Conservation (phyloP, 1,140 invertebrate genomes). For the Anoplophora glabripennis region DNA sequence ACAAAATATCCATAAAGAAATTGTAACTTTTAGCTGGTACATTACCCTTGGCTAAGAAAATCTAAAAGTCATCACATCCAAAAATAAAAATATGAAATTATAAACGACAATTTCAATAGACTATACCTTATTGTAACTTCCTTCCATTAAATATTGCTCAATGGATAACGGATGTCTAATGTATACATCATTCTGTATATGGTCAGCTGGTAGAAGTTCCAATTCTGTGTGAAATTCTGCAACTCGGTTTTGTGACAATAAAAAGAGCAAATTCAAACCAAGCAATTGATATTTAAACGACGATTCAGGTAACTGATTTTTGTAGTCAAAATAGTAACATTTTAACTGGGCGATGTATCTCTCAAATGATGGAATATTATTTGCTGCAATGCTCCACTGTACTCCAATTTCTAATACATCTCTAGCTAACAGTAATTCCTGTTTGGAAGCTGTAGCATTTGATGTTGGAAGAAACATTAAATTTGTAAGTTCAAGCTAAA, state of each 20-base stretch:
- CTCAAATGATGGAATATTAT: conserved; percentile 94
- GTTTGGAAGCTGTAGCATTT: conserved; percentile 72
- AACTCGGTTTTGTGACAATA: conserved; percentile 94
- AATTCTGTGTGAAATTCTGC: conserved; percentile 99
- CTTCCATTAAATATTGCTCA: conserved; percentile 99
- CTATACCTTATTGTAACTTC: conserved; percentile 92
- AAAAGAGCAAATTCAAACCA: conserved; percentile 91
- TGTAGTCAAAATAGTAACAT: conserved; percentile 97
- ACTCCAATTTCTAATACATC: conserved; percentile 95
- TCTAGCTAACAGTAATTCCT: conserved; percentile 84
- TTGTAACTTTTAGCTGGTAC: conserved; percentile 96
- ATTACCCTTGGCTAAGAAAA: conserved; percentile 83
- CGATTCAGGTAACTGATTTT: conserved; percentile 84
- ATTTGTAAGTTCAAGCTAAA: conserved; percentile 78
- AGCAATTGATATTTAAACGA: conserved; percentile 93
- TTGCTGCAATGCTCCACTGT: conserved; percentile 87
- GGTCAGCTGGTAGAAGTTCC: conserved; percentile 89
- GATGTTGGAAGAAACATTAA: conserved; percentile 85
- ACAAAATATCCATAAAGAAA: conserved; percentile 94
- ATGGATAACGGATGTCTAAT: conserved; percentile 92
- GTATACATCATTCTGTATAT: conserved; percentile 91
- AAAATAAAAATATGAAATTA: too few relatives aligned
- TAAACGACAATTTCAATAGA: background rate
- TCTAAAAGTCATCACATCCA: conserved; percentile 51
- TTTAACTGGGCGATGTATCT: conserved; percentile 87